Base-by-base conservation (phyloP, 2,797 vertebrate genomes). In the Chaetophractus vellerosus region DNA sequence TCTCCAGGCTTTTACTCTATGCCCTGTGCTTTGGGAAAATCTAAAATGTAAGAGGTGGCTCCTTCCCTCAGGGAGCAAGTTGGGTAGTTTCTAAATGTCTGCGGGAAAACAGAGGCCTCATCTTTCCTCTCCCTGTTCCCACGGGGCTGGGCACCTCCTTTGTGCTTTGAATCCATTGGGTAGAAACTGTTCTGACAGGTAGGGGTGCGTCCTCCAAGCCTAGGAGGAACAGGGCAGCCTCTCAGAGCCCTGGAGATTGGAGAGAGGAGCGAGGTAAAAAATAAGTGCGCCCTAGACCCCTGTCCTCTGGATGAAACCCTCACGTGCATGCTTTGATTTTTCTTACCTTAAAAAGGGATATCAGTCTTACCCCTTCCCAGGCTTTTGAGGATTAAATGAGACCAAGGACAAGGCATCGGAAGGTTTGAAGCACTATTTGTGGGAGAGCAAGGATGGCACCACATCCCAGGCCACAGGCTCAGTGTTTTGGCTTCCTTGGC, bases 381-480 rank as follows among this genome's bases (percentile, higher is more conserved):
- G 48, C 11, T 1, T 0, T 5, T 28, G 66, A 69, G 6, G 9
- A 4, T 16, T 12, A 52, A 52, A 21, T 5, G 23, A 6, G 14
- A 71, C 33, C 10, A 0, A 28, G 31, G 15, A 19, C 28, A 2
- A 57, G 36, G 55, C 38, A 24, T 63, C 0, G 38, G 6, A 50
- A 59, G 15, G 21, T 0, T 0, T 64, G 6, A 10, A 5, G 9
- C 21, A 1, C 38, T 7, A 0, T n/a, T 12, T 2, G 0, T 16
- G 9, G 10, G 21, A 31, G 11, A n/a, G 31, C 4, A n/a, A 41
- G 9, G 6, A 6, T 2, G 14, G 23, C 28, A 12, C 15, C 18
- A 9, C 41, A 15, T 26, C 28, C 19, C 7, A 3, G 45, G 72
- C 63, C 6, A 15, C 10, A 12, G 19, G 6, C n/a, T 72, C 24